Evolutionary conservation across 2,888 invertebrate genomes (phyloP), one percentile per base, ranked within the genome.

Genomic region (Apantesis nais): DNA sequence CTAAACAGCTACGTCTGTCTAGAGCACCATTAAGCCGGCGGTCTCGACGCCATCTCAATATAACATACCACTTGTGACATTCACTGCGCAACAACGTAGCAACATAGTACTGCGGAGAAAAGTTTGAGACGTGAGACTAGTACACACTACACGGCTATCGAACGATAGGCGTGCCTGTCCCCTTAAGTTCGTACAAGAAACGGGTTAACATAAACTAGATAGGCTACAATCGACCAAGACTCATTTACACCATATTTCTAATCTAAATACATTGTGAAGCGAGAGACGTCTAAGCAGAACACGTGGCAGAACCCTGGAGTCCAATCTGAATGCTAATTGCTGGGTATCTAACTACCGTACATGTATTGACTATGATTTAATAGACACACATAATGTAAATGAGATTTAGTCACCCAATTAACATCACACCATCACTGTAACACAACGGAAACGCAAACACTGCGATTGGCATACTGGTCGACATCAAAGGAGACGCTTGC

Each of bases 171-270:
- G 71, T 62, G 70, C 68, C 63, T 66, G 71, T 70, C 69, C 63
- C 70, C 66, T 61, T 71, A 72, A 62, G 71, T 66, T 71, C 55
- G 62, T 67, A 74, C 62, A 71, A 79, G 69, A 61, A 70, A 73
- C 68, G 34, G 70, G 71, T 72, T 71, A 9, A 22, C 22, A 22
- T 22, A 72, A 80, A 74, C 67, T 71, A 74, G 68, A 75, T 67
- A 72, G 70, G 65, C 73, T 76, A 63, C 76, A 78, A 79, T 72
- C 78, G 76, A 80, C 82, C 82, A 80, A 80, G 76, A 79, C 82
- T 80, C 80, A 80, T 80, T 80, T 79, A 81, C 80, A 80, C 82
- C 82, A 81, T 71, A 74, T 81, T 74, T 77, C 77, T 80, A 81
- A 81, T 74, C 80, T 80, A 80, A 74, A 62, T 72, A 81, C 71